Evolutionary conservation across 2,888 invertebrate genomes (phyloP).

Genomic region (Nymphalis urticae): DNA sequence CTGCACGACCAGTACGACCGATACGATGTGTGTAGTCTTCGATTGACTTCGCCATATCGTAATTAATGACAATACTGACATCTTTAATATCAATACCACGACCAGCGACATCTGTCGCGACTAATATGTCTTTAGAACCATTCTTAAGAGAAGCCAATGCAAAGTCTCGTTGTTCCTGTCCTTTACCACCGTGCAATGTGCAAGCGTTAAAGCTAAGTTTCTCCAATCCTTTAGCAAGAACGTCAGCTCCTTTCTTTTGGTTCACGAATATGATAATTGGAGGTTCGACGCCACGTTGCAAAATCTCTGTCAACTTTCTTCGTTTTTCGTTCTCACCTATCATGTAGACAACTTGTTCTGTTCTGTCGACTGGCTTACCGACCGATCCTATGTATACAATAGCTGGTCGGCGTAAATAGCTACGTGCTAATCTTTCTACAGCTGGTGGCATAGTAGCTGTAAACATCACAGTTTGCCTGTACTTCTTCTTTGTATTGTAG

Average conservation of each 20-base stretch:
- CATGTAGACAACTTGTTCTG: constrained; percentile 98
- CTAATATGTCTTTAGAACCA: constrained; percentile 98
- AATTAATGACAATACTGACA: constrained; percentile 99
- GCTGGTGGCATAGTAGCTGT: constrained; percentile 99
- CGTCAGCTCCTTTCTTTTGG: constrained; percentile 99
- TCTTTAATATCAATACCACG: constrained; percentile 99
- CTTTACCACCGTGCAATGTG: constrained; percentile 99
- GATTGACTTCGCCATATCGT: constrained; percentile 99
- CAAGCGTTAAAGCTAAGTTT: constrained; percentile 98
- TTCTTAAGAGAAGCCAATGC: constrained; percentile 97
- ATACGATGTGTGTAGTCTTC: constrained; percentile 99
- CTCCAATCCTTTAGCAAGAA: constrained; percentile 97
- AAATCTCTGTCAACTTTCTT: constrained; percentile 96
- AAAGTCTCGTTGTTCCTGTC: constrained; percentile 99
- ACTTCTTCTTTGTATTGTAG: constrained; percentile 97
- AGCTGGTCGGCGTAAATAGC: constrained; percentile 96
- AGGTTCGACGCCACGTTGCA: constrained; percentile 94
- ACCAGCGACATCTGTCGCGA: constrained; percentile 99
- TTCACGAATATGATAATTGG: constrained; percentile 99
- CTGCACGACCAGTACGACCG: constrained; percentile 99
- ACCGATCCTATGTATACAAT: constrained; percentile 98
- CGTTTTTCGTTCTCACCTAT: constrained; percentile 97
- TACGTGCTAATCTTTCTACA: constrained; percentile 96
- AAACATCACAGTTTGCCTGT: constrained; percentile 99
- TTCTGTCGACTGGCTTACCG: constrained; percentile 98